Evolutionary conservation across 2,797 vertebrate genomes (phyloP), one percentile per base, ranked within the genome.

Genomic region (Etheostoma nigrum): DNA sequence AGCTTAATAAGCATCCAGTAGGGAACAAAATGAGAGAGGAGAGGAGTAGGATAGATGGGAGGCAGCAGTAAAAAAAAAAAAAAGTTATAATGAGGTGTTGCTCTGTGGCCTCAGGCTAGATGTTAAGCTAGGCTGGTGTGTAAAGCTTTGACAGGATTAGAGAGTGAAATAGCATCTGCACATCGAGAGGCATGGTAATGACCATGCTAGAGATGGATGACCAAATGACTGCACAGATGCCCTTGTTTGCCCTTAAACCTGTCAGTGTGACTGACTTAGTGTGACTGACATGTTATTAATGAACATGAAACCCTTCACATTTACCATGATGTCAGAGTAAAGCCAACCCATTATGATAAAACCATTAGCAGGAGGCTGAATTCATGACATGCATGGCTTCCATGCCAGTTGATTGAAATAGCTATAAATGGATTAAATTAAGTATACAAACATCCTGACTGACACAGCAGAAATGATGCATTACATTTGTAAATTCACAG

Each of bases 371-470:
- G 76, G 60, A 67, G 55, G 76, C 82, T 78, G 79, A 70, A 89
- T 87, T 78, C 76, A 77, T 76, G 78, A 70, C 75, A 86, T 75
- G 78, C 74, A 54, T 73, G 74, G 70, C 48, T 89, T 64, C 52
- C 47, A 74, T 58, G 74, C 67, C 76, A 81, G 68, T 67, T 62
- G 51, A 81, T 80, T 86, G 74, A 88, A 88, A 91, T 77, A 74
- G 62, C 78, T 72, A 49, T 88, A 83, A 86, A 75, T 78, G 79
- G 84, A 90, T 90, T 91, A 83, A 86, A 91, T 89, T 69, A 81
- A 85, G 67, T 62, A 69, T 86, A 78, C 61, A 84, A 74, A 81
- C 76, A 81, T 88, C 78, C 76, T 76, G 67, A 86, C 51, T 83
- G 85, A 79, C 80, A 14, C 33, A 54, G 55, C 55, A 36, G 53